Evolutionary conservation across 2,113 vertebrate species (phyloP), one percentile per base, ranked within the genome.

Genomic region (Zosterops pallidus): DNA sequence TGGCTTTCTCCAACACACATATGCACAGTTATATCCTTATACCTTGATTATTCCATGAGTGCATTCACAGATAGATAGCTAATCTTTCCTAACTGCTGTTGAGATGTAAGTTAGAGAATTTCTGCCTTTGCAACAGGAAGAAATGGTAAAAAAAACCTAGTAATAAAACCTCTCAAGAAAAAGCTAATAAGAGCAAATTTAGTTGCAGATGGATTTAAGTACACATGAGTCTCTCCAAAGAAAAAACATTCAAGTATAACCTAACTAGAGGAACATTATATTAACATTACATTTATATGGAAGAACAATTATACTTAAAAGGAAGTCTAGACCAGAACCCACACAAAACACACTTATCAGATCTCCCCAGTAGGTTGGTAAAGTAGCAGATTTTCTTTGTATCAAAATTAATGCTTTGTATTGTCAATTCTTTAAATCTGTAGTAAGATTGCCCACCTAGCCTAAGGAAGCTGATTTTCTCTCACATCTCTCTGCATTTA

Each of bases 11-110:
- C 41, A 55, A 55, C 63, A 50, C 6, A 29, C 9, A 29, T 5
- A 4, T 2, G 1, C 20, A 17, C 65, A 62, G 8, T 49, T 18
- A 57, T 33, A 70, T n/a, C 4, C 23, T 82, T 24, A 10, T 33
- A 33, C 11, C 7, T 80, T 46, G 7, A 3, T 77, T 85, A 26
- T 60, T 31, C 22, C 31, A 68, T 14, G 9, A 71, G 22, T 44
- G n/a, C 1, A 0, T 41, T 76, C 44, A 78, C 3, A 5, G 19
- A 31, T 7, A 74, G 21, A 33, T 42, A 39, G 5, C 11, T 55
- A 46, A 39, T 49, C 6, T 37, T 72, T 71, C 41, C 26, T 49
- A 70, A 29, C 15, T 62, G 15, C 15, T 22, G 9, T 22, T 80
- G 49, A 57, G 12, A n/a, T n/a, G 6, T 49, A 60, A 74, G 9